phyloP scores from a whole-genome alignment of 1,140 invertebrate genomes.

The Chrysoperla carnea region DNA sequence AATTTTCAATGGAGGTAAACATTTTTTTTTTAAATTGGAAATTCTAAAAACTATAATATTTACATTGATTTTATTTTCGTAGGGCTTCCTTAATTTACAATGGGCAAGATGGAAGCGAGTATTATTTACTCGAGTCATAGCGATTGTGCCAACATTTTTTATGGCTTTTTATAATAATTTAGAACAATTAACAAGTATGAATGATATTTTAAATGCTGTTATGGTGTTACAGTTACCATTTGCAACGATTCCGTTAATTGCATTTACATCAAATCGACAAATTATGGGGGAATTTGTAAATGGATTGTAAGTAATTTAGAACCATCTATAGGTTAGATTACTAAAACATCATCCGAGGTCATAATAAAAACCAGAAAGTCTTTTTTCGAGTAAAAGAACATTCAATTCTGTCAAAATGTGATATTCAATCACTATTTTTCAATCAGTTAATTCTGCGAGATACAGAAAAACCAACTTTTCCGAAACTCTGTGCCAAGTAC shows the following conservation, averaged over 20 bases:
- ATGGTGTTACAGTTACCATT: slow-evolving; percentile 77
- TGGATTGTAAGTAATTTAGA: slow-evolving; percentile 35
- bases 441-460: slow-evolving; percentile 1
- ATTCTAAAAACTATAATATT: too few species aligned
- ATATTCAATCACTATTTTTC: too few species aligned
- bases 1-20: slow-evolving; percentile 49
- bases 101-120: slow-evolving; percentile 84
- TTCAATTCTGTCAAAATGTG: too few species aligned
- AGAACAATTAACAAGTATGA: slow-evolving; percentile 61
- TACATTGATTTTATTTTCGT: background rate
- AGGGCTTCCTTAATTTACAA: slow-evolving; percentile 73
- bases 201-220: slow-evolving; percentile 79
- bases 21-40: too few species aligned
- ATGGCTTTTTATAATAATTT: slow-evolving; percentile 60
- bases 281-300: slow-evolving; percentile 78
- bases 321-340: slow-evolving; percentile 1
- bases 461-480: slow-evolving; percentile 2
- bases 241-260: slow-evolving; percentile 70
- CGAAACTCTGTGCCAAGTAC: slow-evolving; percentile 1
- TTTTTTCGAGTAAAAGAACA: too few species aligned
- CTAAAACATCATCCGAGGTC: background rate
- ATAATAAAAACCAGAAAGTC: too few species aligned
- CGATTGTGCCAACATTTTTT: slow-evolving; percentile 77
- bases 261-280: slow-evolving; percentile 61
- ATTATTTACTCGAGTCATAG: slow-evolving; percentile 68